Evolutionary conservation across 2,113 vertebrate species (phyloP).

Genomic region (Microcebus ravelobensis): DNA sequence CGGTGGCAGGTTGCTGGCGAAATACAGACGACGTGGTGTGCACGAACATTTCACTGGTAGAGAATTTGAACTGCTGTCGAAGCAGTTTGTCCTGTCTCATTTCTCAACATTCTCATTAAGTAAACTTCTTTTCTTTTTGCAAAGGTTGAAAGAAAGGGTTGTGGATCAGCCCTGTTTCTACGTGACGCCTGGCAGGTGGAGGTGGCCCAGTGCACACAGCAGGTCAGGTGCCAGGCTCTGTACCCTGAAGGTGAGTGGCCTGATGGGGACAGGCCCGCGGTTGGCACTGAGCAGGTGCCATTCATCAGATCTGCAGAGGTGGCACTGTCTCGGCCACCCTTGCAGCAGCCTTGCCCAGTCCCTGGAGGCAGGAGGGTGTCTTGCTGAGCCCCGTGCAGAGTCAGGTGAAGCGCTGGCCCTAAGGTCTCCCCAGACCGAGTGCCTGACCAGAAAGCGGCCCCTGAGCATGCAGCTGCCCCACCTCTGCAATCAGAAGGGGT

Average conservation of each 20-base stretch:
- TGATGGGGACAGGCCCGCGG: no score
- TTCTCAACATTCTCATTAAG: neutral
- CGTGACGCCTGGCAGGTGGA: fast-evolving
- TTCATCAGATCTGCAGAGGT: neutral
- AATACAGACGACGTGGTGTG: fast-evolving
- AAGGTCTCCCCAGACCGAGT: fast-evolving
- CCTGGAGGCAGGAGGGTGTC: fast-evolving
- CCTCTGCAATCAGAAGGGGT: neutral
- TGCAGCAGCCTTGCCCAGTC: fast-evolving
- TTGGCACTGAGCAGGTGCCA: neutral
- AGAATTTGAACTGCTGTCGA: neutral
- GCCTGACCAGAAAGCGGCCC: neutral
- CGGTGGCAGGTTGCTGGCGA: fast-evolving
- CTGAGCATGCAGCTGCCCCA: fast-evolving
- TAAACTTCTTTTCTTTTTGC: neutral
- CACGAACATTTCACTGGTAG: fast-evolving
- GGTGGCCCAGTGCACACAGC: fast-evolving
- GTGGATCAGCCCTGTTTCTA: neutral
- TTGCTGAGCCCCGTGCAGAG: neutral
- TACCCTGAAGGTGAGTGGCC: no score
- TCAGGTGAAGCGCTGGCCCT: neutral
- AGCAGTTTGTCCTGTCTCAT: neutral
- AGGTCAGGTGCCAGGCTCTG: neutral
- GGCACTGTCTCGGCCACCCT: neutral
- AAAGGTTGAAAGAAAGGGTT: neutral